Base-by-base conservation (phyloP, 2,113 vertebrate genomes). In the Gallinago media region DNA sequence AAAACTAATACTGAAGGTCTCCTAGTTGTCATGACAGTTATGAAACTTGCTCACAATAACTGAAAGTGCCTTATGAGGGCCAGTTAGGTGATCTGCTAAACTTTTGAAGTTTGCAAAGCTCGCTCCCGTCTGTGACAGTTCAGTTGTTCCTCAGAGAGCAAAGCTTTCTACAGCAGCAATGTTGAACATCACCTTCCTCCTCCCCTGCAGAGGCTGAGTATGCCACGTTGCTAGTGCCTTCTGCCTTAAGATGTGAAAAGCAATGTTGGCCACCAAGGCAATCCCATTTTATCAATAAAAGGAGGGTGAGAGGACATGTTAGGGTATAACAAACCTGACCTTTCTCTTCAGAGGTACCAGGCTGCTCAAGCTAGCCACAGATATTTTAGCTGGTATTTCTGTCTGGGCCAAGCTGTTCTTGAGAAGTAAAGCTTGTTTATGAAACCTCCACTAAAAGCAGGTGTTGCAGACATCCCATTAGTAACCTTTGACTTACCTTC, bases 401-500 rank as follows among this genome's bases (percentile, higher is more conserved):
- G 71, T 83, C 85, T 76, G 21, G 62, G 52, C 68, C 46, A 89
- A 88, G 54, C 77, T 92, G 88, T 62, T 83, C 67, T 92, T 93
- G 91, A 89, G 87, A 89, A 92, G 85, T 85, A 92, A 95, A 95
- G 74, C 62, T 88, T 96, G 92, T 95, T 97, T 96, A 96, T 87
- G 87, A 93, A 96, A 96, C 70, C 61, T 91, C 68, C 68, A 20
- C 86, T 96, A 92, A 97, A 97, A 97, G 89, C 92, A 97, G 95
- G 95, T 96, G 93, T 94, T 94, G 79, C 74, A 94, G 94, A 97
- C 85, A 92, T 91, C 88, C 89, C 91, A 96, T 96, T 93, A 97
- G 92, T 95, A 97, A 97, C 96, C 94, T 96, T 88, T 96, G 94
- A 96, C 91, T 97, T 96, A 96, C 91, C 92, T 92, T 95, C 95